Base-by-base conservation (phyloP, 2,797 vertebrate genomes). In the Rhinella marina region DNA sequence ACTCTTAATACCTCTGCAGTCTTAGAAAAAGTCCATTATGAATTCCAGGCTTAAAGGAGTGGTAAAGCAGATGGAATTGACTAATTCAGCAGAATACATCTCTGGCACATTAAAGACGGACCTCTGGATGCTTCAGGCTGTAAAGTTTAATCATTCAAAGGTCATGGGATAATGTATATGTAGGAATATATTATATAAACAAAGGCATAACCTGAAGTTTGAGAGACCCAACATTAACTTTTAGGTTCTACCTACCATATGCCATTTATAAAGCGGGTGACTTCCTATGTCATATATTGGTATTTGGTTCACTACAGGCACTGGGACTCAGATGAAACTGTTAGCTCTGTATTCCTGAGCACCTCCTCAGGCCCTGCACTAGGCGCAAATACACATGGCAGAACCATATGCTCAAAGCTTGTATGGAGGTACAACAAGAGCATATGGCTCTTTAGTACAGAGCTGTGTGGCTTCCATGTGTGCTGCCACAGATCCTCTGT, bases 41-140 rank as follows among this genome's bases (percentile, higher is more conserved):
- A 81, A 66, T 81, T 64, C 80, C 80, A 48, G 32, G 41, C 27
- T 48, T 81, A 16, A 25, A 81, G 80, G 61, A 81, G 80, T 52
- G 80, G 80, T 66, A 61, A n/a, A n/a, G 62, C 23, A 48, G 25
- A 81, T 50, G 61, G 80, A 61, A 41, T 41, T 6, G 56, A 80
- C 56, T 21, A 32, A 10, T 59, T 80, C 78, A 80, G 78, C 54
- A 80, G 16, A 80, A 80, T 23, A 29, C 4, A 11, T 79, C 25
- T 6, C 27, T 21, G 57, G 19, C 32, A 80, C 56, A 80, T 41
- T 41, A 80, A 80, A 23, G 56, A 57, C 14, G 17, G n/a, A 7
- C 14, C 48, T 5, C 1, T 17, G n/a, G 78, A 41, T 32, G 54
- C 54, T 32, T 59, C 78, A 12, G 27, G 29, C 52, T 54, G 4